phyloP scores from a whole-genome alignment of 37 sponge, comb jelly and placozoan species.

The Cliona cf. orientalis region DNA sequence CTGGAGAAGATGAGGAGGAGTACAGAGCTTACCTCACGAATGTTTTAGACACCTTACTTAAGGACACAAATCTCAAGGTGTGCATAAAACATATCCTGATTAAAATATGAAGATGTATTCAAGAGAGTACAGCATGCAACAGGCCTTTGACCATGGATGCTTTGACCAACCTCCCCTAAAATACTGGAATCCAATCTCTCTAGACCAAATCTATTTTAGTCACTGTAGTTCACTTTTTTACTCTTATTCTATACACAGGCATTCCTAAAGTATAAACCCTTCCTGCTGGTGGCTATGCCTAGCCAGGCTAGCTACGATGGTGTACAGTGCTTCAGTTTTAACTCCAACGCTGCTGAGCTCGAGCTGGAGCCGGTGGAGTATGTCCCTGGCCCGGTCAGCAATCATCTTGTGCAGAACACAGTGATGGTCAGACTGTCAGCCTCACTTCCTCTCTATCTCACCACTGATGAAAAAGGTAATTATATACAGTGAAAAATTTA shows the following conservation, averaged over 20 bases:
- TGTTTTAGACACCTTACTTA: no score
- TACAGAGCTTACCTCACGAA: no score
- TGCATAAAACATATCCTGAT: not conserved
- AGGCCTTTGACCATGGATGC: no score
- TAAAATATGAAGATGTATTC: no score
- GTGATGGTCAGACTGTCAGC: not conserved
- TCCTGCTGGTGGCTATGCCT: no score
- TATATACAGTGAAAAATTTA: no score
- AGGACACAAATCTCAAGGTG: conserved; percentile 9
- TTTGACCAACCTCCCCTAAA: no score
- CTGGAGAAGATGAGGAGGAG: not conserved
- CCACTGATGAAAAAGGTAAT: not conserved
- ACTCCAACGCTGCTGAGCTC: not conserved
- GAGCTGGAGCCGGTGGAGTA: not conserved
- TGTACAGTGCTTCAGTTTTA: not conserved
- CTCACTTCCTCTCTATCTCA: conserved; percentile 5
- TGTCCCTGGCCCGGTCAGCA: not conserved
- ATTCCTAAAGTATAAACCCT: no score
- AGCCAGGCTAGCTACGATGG: not conserved
- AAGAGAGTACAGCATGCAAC: no score
- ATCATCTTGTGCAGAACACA: not conserved
- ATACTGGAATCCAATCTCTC: no score
- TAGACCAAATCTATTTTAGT: not conserved
- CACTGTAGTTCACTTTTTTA: not conserved
- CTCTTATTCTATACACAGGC: no score